Evolutionary conservation across 2,888 invertebrate genomes (phyloP).

Genomic region (Philereme transversata): DNA sequence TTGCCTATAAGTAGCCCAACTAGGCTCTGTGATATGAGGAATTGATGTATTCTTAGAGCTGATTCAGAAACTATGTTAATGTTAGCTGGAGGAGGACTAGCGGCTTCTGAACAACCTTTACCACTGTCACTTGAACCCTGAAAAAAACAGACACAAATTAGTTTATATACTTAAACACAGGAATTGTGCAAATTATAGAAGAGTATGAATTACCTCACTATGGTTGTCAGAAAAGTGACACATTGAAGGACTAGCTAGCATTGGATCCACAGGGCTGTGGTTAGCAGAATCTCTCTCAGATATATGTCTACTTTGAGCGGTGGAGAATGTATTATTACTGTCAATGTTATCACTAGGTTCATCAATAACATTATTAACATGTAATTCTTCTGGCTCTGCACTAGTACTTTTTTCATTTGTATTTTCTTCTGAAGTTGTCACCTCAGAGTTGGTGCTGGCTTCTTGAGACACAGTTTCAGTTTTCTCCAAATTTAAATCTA

Average conservation of each 20-base stretch:
- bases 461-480: conserved; percentile 45
- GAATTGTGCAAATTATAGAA: not conserved
- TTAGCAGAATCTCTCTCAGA: conserved; percentile 89
- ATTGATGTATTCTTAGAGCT: conserved; percentile 86
- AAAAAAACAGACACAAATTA: conserved; percentile 36
- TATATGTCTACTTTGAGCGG: conserved; percentile 67
- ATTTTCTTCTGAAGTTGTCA: conserved; percentile 49
- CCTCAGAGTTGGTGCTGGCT: conserved; percentile 56
- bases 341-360: conserved; percentile 66
- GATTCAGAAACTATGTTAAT: conserved; percentile 69
- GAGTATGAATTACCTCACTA: conserved; percentile 80
- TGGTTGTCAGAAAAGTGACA: conserved; percentile 88
- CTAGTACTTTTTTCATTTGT: conserved; percentile 51
- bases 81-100: conserved; percentile 87
- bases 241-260: conserved; percentile 87
- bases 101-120: conserved; percentile 89
- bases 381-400: conserved; percentile 59
- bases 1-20: conserved; percentile 95
- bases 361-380: conserved; percentile 61
- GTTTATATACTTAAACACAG: not conserved
- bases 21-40: conserved; percentile 88
- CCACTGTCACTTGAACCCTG: conserved; percentile 93
- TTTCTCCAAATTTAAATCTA: conserved; percentile 49
- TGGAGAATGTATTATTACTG: conserved; percentile 65
- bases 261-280: conserved; percentile 90